A percentile compares a stretch with the other conserved stretches of the same genome.
phyloP scores from a whole-genome alignment of 1,140 invertebrate species.

The silkworm (Bombyx mori) region DNA sequence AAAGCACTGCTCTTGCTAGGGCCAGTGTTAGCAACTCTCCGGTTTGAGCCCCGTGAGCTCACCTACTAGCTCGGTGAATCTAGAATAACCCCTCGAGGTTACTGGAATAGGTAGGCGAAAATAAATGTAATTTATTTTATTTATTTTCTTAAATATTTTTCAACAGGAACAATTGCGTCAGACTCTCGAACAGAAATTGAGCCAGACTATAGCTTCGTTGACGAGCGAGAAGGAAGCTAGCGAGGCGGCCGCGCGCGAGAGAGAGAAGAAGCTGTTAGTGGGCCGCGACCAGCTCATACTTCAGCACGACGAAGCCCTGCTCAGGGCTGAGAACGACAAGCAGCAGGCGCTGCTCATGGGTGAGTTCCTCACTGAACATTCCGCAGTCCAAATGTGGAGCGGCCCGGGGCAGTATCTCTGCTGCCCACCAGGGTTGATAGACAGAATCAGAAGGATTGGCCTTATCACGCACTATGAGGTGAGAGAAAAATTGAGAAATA shows the following conservation, averaged over 20 bases:
- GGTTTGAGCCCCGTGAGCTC: too few species aligned
- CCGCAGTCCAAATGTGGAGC: too few species aligned
- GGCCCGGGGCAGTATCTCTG: too few species aligned
- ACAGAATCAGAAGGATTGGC: too few species aligned
- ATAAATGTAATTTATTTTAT: not conserved
- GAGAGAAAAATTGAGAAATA: too few species aligned
- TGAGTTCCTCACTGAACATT: slow-evolving; percentile 36
- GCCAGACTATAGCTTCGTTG: slow-evolving; percentile 79
- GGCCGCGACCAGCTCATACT: slow-evolving; percentile 84
- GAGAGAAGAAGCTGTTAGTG: slow-evolving; percentile 80
- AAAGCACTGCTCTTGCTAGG: too few species aligned
- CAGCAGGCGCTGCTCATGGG: slow-evolving; percentile 88
- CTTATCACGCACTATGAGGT: too few species aligned
- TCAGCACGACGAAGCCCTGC: slow-evolving; percentile 86
- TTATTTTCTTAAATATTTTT: not conserved
- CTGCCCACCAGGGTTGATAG: too few species aligned
- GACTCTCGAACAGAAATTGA: slow-evolving; percentile 81
- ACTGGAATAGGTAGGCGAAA: not conserved
- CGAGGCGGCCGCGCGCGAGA: slow-evolving; percentile 78
- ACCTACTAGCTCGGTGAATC: too few species aligned
- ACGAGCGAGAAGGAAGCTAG: slow-evolving; percentile 83
- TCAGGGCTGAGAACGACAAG: slow-evolving; percentile 89
- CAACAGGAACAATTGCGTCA: slow-evolving; percentile 77
- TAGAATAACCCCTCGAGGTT: too few species aligned
- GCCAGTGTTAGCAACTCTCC: too few species aligned